Base-by-base conservation (phyloP, 2,888 invertebrate species). In the Pedicia rivosa region DNA sequence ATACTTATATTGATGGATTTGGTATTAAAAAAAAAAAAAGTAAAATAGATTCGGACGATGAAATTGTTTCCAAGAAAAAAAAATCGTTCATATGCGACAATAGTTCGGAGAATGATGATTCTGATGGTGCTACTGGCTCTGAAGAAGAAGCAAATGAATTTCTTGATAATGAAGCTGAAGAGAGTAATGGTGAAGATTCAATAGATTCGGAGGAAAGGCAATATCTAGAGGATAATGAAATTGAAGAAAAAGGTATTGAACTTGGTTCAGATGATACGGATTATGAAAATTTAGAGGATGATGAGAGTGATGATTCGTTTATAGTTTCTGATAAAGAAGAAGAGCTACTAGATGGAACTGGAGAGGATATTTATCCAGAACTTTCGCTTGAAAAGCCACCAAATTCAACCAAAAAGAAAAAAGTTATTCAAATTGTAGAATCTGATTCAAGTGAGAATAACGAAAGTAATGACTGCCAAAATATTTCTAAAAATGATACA, bases 251-350 rank as follows among this genome's bases (percentile, higher is more conserved):
- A 44, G 70, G 67, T 2, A 68, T 67, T 52, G 67, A 68, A 3
- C 50, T 71, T 40, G 61, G 64, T 32, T 66, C 68, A 31, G 62
- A 67, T 29, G 49, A 49, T 13, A 48, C 48, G 6, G 44, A 42
- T n/a, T n/a, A n/a, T 12, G 59, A 58, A 28, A 56, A 39, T 9
- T 50, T 65, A 5, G 51, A 60, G 16, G 62, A 64, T 2, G 52
- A 59, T 40, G 65, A 66, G 35, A 53, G 61, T 1, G 66, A 66
- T 42, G 68, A 62, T 45, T 71, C 70, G 1, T 72, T 72, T 48
- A 48, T 72, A 38, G 68, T 66, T 43, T 65, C 68, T 2, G 62
- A 63, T 48, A 61, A 58, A 43, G 65, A 65, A 50, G 66, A 66
- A 41, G 40, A n/a, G n/a, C n/a, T n/a, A n/a, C n/a, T n/a, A n/a